Conservation (phyloP, 2,113 vertebrate species). For the Motacilla tschutschensis region DNA sequence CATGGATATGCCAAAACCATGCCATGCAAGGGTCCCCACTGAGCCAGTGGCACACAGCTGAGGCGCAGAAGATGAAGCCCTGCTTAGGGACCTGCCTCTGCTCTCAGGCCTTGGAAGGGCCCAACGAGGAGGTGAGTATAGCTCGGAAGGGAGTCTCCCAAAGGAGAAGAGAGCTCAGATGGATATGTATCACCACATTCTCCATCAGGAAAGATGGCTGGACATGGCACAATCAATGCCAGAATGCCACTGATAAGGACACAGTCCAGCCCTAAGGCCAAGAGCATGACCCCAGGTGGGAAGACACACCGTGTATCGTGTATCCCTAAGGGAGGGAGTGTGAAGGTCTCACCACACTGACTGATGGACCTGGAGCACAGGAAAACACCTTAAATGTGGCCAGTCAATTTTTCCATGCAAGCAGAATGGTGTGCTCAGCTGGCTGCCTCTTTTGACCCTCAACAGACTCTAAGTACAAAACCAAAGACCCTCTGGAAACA, state of each 20-base stretch:
- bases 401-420: background rate
- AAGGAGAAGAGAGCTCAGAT: background rate
- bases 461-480: background rate
- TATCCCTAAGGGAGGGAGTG: background rate
- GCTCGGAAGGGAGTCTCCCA: background rate
- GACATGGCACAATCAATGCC: background rate
- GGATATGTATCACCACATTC: background rate
- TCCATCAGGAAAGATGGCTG: background rate
- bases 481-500: background rate
- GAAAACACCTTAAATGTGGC: background rate
- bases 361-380: background rate
- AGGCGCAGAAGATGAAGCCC: background rate
- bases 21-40: background rate
- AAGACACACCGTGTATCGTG: accelerated
- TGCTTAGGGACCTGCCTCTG: background rate
- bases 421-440: background rate
- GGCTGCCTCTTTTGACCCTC: background rate
- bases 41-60: accelerated
- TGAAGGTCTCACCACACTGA: background rate
- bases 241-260: background rate
- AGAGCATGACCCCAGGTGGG: background rate
- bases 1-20: accelerated
- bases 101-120: background rate
- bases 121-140: background rate
- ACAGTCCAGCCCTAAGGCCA: background rate